Percentiles rank a stretch among this genome's conserved stretches.
phyloP scores from a whole-genome alignment of 1,140 invertebrate genomes.

The Heliconius congener region DNA sequence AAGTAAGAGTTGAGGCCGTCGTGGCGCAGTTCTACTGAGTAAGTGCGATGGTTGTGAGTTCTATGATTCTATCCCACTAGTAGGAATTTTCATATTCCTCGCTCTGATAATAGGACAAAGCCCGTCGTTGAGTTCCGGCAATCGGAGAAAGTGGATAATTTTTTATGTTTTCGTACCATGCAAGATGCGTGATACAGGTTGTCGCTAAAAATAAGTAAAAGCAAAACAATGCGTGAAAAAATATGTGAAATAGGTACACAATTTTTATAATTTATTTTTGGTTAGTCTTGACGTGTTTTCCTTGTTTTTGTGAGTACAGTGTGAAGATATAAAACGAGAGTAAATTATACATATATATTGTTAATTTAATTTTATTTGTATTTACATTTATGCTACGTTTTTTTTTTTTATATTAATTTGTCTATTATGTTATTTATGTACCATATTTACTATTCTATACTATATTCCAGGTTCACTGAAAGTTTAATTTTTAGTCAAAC shows the following conservation, averaged over 20 bases:
- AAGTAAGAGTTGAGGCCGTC: neutral
- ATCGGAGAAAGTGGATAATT: too few species aligned
- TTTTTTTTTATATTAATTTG: neutral
- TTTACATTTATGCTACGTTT: neutral
- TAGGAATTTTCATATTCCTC: too few species aligned
- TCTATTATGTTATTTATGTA: neutral
- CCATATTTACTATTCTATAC: too few species aligned
- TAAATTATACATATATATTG: neutral
- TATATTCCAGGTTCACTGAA: neutral
- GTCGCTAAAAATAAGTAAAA: neutral
- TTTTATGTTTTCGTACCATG: too few species aligned
- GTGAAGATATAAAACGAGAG: neutral
- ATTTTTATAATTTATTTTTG: too few species aligned
- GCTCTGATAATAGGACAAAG: too few species aligned
- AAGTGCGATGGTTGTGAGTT: too few species aligned
- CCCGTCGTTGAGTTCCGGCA: too few species aligned
- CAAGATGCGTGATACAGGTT: too few species aligned
- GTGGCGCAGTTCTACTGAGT: too few species aligned
- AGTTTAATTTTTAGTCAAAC: neutral
- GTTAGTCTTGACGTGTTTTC: neutral
- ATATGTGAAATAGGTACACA: neutral
- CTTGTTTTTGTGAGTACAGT: neutral
- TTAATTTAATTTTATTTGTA: neutral
- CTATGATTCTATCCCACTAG: too few species aligned
- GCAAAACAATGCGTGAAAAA: conserved; percentile 26